Base-by-base conservation (phyloP, 2,888 invertebrate genomes). In the Volucella inanis region DNA sequence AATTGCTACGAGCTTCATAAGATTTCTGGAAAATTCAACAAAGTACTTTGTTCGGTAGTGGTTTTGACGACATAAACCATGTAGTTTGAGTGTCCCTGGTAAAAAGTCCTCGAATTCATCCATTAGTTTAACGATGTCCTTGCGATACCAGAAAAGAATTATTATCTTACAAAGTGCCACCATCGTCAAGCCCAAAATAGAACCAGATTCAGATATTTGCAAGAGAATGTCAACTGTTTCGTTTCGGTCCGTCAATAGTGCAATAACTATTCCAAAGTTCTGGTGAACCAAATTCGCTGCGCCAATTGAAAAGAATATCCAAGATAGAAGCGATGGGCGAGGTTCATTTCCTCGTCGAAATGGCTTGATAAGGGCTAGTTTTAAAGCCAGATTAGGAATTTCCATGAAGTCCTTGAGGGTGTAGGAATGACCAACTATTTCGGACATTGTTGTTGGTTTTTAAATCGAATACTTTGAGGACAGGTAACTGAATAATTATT, bases 141-240 rank as follows among this genome's bases (percentile, higher is more conserved):
- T 14, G 9, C 88, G 87, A 72, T 88, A 62, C 45, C 72, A 74
- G 22, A 88, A 71, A 12, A 90, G 54, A n/a, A 87, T 81, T 59
- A 87, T 89, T 87, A 90, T 88, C 39, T 90, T 89, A 12, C 87
- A 87, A 0, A 87, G 54, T 2, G 88, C 89, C 3, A 90, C 88
- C 8, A 88, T 2, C 0, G 87, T 77, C 2, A 90, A 72, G 2
- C 89, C 88, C 74, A 90, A 72, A 3, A 90, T 87, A 10, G 88
- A 87, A 39, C 88, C 89, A 4, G 88, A 88, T 61, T 91, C 89
- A 2, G 87, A 87, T 50, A 88, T 70, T 8, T 87, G 82, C 0
- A 87, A 87, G 12, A 90, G 38, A 22, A 81, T n/a, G 10, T 80
- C 87, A n/a, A 83, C 50, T 22, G 87, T 38, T 65, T 87, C 11